Evolutionary conservation across 2,888 invertebrate species (phyloP).

Genomic region (Seira ritae): DNA sequence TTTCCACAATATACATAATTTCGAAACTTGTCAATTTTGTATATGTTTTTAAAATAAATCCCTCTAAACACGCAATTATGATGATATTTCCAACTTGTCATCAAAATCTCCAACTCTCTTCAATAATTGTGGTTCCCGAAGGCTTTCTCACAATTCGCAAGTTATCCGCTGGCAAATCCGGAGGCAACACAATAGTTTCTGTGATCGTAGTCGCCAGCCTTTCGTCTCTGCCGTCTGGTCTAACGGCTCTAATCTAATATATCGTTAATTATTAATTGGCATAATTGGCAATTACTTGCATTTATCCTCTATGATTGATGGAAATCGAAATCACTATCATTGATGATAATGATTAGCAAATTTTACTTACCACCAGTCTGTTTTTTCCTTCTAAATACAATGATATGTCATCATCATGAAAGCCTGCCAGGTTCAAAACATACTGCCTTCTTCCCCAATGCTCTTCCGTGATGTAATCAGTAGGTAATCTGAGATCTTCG

Average conservation of each 20-base stretch:
- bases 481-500: constrained; percentile 41
- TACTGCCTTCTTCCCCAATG: constrained; percentile 53
- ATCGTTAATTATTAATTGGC: neutral
- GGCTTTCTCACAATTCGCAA: constrained; percentile 57
- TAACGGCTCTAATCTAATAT: constrained; percentile 38
- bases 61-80: too few relatives aligned
- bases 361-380: constrained; percentile 40
- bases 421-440: constrained; percentile 61
- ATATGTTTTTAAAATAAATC: too few relatives aligned
- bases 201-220: constrained; percentile 19
- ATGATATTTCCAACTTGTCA: neutral
- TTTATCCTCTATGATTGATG: neutral
- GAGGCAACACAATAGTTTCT: constrained; percentile 57
- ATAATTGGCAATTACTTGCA: neutral
- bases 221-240: constrained; percentile 21
- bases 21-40: too few relatives aligned
- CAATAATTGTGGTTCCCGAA: constrained; percentile 64
- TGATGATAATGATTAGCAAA: too few relatives aligned
- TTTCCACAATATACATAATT: too few relatives aligned
- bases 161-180: constrained; percentile 59
- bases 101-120: constrained; percentile 65
- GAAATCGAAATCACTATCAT: too few relatives aligned
- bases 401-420: constrained; percentile 57
- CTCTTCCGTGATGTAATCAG: constrained; percentile 41
- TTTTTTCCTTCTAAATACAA: constrained; percentile 57